A percentile compares a stretch with the other conserved stretches of the same genome.
Conservation (phyloP, 2,797 vertebrate genomes). For the Hydrocynus forskahlii region DNA sequence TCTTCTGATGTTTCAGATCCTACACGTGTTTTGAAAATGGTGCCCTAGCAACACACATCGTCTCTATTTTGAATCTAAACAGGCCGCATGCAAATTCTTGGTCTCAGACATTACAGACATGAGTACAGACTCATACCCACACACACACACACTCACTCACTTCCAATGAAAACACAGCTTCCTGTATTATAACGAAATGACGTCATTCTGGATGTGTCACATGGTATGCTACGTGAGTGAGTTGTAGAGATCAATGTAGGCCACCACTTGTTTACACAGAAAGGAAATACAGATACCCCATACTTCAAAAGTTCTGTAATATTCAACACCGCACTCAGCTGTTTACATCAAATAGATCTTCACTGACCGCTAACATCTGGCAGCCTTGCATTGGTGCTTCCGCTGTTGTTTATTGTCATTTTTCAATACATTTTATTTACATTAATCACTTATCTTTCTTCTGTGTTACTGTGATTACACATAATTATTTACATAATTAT, state of each 20-base stretch:
- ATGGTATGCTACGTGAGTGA: neutral
- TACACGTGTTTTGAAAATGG: neutral
- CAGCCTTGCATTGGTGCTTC: neutral
- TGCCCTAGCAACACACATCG: neutral
- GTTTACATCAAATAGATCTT: neutral
- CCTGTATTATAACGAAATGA: constrained; percentile 7
- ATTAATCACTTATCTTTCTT: neutral
- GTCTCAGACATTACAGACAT: constrained; percentile 3
- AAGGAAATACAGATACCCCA: neutral
- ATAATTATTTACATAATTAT: neutral
- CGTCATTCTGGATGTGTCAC: constrained; percentile 16
- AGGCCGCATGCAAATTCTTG: constrained; percentile 39
- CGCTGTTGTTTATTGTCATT: neutral
- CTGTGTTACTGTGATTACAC: neutral
- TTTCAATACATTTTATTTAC: neutral
- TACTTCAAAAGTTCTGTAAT: neutral
- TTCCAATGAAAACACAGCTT: constrained; percentile 3
- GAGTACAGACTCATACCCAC: constrained; percentile 2
- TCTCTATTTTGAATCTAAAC: constrained; percentile 35
- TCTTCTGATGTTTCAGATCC: neutral
- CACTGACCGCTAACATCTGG: too few species aligned
- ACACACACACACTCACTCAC: neutral
- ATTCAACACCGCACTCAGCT: neutral
- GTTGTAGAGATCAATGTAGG: neutral
- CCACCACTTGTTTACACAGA: neutral